These are phyloP conservation scores for Linnaemya tessellans DNA, from an alignment of 2,888 invertebrate genomes.

Conservation along the genomic window DNA sequence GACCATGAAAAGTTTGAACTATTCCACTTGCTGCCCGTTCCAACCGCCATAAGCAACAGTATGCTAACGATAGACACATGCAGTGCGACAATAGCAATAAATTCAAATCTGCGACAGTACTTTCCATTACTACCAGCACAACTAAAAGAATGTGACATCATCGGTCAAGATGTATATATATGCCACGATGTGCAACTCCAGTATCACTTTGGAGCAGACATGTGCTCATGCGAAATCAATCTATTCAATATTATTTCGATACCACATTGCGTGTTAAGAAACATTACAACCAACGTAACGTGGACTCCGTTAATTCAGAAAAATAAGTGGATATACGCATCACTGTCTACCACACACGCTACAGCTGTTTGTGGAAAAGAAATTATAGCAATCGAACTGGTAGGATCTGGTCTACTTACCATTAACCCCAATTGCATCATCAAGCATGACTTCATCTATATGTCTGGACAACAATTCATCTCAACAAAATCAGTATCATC, in stretches of 20 bases:
- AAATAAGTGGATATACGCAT: conserved; percentile 3
- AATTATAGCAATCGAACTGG: background rate
- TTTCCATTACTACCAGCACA: no score
- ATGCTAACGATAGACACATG: background rate
- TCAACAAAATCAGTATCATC: background rate
- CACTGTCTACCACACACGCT: background rate
- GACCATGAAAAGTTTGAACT: conserved; percentile 8
- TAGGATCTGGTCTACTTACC: background rate
- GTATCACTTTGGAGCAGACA: background rate
- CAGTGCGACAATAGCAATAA: conserved; percentile 5
- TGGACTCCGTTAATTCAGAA: background rate
- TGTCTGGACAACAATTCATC: conserved; percentile 4
- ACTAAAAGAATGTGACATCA: no score
- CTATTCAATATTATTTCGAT: no score
- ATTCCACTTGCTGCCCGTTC: no score
- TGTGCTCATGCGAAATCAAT: background rate
- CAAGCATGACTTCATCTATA: conserved; percentile 1
- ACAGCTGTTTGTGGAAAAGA: conserved; percentile 8
- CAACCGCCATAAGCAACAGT: background rate
- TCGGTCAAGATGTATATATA: no score
- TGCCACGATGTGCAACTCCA: no score
- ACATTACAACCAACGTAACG: background rate
- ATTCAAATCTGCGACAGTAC: background rate
- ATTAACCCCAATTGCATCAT: background rate
- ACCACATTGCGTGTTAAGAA: no score